phyloP scores from a whole-genome alignment of 1,140 invertebrate genomes.

The Conus ventricosus region DNA sequence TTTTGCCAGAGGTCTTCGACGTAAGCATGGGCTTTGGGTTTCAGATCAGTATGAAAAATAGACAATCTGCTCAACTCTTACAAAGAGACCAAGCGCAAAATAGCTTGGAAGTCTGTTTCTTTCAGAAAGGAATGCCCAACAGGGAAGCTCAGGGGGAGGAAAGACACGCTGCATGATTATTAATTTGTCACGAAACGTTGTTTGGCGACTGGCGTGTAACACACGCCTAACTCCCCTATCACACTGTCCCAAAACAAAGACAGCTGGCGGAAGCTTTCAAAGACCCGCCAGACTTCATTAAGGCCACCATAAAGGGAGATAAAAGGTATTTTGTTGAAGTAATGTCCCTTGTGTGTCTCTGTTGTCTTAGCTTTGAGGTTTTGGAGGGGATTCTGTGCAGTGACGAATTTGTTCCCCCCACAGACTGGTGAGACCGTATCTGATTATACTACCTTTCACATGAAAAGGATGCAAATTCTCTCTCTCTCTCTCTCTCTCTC shows the following conservation, averaged over 20 bases:
- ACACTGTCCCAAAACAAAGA: neutral
- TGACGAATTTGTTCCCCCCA: neutral
- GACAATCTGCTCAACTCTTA: too few relatives aligned
- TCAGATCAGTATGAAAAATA: too few relatives aligned
- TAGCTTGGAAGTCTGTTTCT: too few relatives aligned
- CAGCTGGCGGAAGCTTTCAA: neutral
- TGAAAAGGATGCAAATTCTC: neutral
- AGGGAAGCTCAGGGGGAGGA: too few relatives aligned
- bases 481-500: neutral
- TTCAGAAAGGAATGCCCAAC: too few relatives aligned
- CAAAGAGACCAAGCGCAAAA: too few relatives aligned
- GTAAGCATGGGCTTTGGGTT: too few relatives aligned
- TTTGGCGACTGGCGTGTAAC: too few relatives aligned
- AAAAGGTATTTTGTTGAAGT: constrained; percentile 4
- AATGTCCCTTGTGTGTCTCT: neutral
- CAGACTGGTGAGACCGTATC: neutral
- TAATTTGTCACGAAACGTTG: too few relatives aligned
- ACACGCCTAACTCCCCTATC: too few relatives aligned
- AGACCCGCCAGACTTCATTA: neutral
- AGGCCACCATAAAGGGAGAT: neutral
- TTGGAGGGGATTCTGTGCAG: neutral
- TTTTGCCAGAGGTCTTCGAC: too few relatives aligned
- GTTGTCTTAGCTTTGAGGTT: neutral
- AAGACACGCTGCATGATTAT: too few relatives aligned
- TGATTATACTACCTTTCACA: neutral